Conservation (phyloP, 2,888 invertebrate species). For the Leptopilina drosophilae region DNA sequence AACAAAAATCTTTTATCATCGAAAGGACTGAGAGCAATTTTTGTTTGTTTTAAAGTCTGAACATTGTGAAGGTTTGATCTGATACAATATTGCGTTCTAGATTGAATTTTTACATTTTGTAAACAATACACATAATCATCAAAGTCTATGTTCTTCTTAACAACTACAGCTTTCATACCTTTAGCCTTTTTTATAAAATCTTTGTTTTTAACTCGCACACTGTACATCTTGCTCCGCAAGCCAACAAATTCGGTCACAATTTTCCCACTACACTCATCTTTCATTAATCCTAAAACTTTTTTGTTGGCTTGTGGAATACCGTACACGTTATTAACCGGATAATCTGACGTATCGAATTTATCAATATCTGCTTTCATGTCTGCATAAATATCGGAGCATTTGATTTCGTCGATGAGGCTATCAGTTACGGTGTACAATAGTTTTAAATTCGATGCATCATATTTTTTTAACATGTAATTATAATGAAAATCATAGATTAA, state of each 20-base stretch:
- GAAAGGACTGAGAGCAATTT: too few relatives aligned
- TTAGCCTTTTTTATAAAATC: conserved; percentile 3
- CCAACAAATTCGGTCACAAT: not conserved
- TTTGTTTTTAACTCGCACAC: not conserved
- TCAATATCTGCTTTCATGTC: not conserved
- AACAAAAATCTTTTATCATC: too few relatives aligned
- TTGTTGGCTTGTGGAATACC: not conserved
- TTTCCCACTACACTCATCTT: not conserved
- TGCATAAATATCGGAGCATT: not conserved
- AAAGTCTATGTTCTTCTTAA: too few relatives aligned
- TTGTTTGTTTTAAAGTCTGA: too few relatives aligned
- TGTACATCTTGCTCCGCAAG: conserved; percentile 7
- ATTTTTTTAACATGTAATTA: conserved; percentile 54
- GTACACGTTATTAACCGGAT: not conserved
- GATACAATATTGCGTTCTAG: too few relatives aligned
- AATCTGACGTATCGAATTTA: not conserved
- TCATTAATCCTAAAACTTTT: not conserved
- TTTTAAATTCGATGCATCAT: conserved; percentile 47
- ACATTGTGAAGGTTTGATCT: too few relatives aligned
- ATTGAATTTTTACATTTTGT: too few relatives aligned
- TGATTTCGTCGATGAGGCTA: not conserved
- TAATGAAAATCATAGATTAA: conserved; percentile 68
- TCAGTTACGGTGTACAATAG: conserved; percentile 56
- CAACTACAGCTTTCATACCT: not conserved
- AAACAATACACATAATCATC: too few relatives aligned